A percentile compares a stretch with the other conserved stretches of the same genome.
These are phyloP conservation scores for Esox masquinongy DNA, from an alignment of 2,797 vertebrate genomes.

Conservation along the genomic window DNA sequence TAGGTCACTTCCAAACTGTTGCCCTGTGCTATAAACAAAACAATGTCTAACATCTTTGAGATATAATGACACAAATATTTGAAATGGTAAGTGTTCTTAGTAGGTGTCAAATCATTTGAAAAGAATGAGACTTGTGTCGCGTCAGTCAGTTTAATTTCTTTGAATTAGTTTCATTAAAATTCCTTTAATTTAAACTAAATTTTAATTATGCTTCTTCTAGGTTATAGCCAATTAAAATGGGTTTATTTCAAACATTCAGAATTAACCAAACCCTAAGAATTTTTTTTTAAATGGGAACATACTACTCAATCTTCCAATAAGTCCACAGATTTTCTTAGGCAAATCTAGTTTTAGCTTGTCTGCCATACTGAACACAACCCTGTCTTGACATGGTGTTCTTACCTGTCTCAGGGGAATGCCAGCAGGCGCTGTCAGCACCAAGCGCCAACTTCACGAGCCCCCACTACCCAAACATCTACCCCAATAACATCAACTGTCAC, in stretches of 20 bases:
- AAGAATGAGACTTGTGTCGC: no score
- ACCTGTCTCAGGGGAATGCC: slow-evolving; percentile 86
- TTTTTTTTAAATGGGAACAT: not conserved
- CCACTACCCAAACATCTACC: slow-evolving; percentile 88
- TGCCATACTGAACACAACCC: not conserved
- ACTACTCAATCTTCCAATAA: not conserved
- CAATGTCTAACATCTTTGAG: no score
- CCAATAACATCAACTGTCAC: slow-evolving; percentile 96
- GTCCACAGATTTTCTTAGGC: not conserved
- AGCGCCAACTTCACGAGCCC: slow-evolving; percentile 94
- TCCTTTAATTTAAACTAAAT: no score
- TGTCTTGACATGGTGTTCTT: not conserved
- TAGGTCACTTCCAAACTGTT: not conserved
- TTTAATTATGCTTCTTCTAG: no score
- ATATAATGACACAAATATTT: no score
- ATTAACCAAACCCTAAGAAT: not conserved
- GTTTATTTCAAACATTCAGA: no score
- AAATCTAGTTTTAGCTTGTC: not conserved
- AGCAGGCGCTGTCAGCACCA: slow-evolving; percentile 82
- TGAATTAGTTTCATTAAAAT: no score
- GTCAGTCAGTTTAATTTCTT: no score
- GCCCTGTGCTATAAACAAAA: not conserved
- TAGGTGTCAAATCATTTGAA: no score
- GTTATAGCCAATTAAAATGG: no score
- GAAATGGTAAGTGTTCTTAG: no score